Base-by-base conservation (phyloP, 2,113 vertebrate species). In the Calonectris borealis region DNA sequence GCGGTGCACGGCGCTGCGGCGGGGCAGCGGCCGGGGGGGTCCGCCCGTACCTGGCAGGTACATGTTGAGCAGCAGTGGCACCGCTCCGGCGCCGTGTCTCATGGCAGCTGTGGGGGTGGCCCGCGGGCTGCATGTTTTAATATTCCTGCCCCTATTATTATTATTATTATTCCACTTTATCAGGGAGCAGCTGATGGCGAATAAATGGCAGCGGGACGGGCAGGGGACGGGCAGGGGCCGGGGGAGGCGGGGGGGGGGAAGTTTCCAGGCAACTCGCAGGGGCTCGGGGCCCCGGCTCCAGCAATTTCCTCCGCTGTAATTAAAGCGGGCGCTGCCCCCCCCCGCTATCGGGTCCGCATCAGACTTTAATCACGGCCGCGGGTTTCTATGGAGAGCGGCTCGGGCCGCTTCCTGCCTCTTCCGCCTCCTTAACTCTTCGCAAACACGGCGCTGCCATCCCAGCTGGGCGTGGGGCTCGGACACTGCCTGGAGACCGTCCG, bases 51-150 rank as follows among this genome's bases (percentile, higher is more conserved):
- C 99, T 99, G 99, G 99, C 98, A 99, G 99, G 99, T 99, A 99
- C 99, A 99, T 99, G 99, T 99, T 99, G 99, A 99, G 99, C 98
- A 99, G 98, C 98, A 99, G 99, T 97, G 98, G 97, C 97, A 99
- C 99, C 98, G 98, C 99, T 99, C 98, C 98, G 98, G 98, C 97
- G 98, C 98, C 98, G 98, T 98, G 99, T 98, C 98, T 99, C 99
- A 99, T 99, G 99, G 98, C 98, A 98, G 97, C 97, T 96, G 91
- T 96, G 97, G 87, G 97, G 91, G 96, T 65, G 96, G 95, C 94
- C 96, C 90, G 94, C 84, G 24, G 95, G 94, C 92, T 94, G 89
- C 97, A 96, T 97, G 96, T 95, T 96, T 93, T 97, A 96, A 94
- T 96, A 96, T 96, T 92, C 93, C 96, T 96, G 94, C 96, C 96